A percentile compares a stretch with the other conserved stretches of the same genome.
These are phyloP conservation scores for Nomada hirtipes DNA, from an alignment of 2,888 invertebrate species.

Conservation along the genomic window DNA sequence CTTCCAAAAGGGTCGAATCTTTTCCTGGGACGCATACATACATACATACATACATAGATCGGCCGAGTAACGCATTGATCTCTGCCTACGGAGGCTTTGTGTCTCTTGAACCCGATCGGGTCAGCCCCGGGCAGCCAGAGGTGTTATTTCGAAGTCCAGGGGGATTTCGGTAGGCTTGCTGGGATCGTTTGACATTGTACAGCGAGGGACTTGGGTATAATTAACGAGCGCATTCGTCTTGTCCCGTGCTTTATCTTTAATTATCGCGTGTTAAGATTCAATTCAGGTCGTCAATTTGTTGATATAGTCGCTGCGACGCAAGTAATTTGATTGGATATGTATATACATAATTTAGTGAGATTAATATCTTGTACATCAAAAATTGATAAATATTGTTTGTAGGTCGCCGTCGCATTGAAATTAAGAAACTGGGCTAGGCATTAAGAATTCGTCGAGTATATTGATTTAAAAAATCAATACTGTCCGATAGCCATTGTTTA, in stretches of 20 bases:
- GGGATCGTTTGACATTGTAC: slow-evolving; percentile 54
- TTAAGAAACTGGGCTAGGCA: too few relatives aligned
- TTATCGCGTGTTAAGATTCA: slow-evolving; percentile 54
- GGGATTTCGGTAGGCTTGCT: slow-evolving; percentile 56
- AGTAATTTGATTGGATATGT: not conserved
- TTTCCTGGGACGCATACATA: slow-evolving; percentile 37
- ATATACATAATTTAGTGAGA: not conserved
- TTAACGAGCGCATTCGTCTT: slow-evolving; percentile 58
- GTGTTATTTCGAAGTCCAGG: slow-evolving; percentile 53
- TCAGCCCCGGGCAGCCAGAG: slow-evolving; percentile 47
- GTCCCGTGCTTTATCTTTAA: slow-evolving; percentile 49
- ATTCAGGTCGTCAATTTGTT: slow-evolving; percentile 35
- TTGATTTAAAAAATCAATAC: too few relatives aligned
- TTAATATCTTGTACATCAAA: too few relatives aligned
- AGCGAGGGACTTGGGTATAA: slow-evolving; percentile 38
- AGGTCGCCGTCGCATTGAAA: too few relatives aligned
- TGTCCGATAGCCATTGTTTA: too few relatives aligned
- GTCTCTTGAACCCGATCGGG: slow-evolving; percentile 59
- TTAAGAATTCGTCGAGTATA: too few relatives aligned
- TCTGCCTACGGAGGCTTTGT: slow-evolving; percentile 53
- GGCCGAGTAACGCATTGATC: slow-evolving; percentile 57
- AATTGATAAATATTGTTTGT: too few relatives aligned
- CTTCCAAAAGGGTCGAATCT: slow-evolving; percentile 27
- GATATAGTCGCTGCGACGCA: slow-evolving; percentile 36
- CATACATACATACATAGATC: slow-evolving; percentile 1